Evolutionary conservation across 2,888 invertebrate genomes (phyloP).

Genomic region (Molorchus minor): DNA sequence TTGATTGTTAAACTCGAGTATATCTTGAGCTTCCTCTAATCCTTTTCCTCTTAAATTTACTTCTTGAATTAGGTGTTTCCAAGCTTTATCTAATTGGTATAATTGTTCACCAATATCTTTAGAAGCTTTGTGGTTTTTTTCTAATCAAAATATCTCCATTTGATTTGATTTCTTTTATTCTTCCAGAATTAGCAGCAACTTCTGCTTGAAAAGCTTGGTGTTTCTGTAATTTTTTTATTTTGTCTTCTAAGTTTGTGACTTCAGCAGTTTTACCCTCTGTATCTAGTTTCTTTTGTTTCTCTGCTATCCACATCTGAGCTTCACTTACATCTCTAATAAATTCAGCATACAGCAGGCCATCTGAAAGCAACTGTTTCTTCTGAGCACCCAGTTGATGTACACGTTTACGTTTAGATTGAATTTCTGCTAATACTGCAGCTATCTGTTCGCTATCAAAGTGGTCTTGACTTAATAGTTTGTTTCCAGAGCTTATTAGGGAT

Average conservation of each 20-base stretch:
- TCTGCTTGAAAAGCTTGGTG: slow-evolving; percentile 96
- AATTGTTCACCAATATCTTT: slow-evolving; percentile 76
- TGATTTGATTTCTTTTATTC: slow-evolving; percentile 83
- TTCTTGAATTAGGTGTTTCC: slow-evolving; percentile 80
- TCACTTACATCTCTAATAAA: slow-evolving; percentile 93
- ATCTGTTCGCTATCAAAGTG: slow-evolving; percentile 91
- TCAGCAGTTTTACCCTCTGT: slow-evolving; percentile 80
- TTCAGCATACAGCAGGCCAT: slow-evolving; percentile 85
- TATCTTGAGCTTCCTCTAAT: slow-evolving; percentile 96
- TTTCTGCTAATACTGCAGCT: slow-evolving; percentile 76
- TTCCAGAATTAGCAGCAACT: slow-evolving; percentile 84
- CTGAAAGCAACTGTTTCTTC: slow-evolving; percentile 76
- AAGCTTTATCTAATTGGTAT: slow-evolving; percentile 74
- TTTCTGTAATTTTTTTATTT: slow-evolving; percentile 93
- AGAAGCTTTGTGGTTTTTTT: slow-evolving; percentile 77
- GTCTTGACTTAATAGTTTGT: slow-evolving; percentile 85
- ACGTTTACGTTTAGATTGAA: slow-evolving; percentile 75
- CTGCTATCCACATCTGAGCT: slow-evolving; percentile 90
- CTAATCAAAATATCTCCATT: slow-evolving; percentile 75
- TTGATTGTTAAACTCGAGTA: slow-evolving; percentile 96
- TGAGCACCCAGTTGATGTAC: slow-evolving; percentile 74
- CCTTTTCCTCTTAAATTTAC: slow-evolving; percentile 62
- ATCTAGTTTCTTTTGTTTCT: slow-evolving; percentile 87
- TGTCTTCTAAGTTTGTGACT: slow-evolving; percentile 85
- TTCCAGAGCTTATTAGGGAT: slow-evolving; percentile 83